Evolutionary conservation across 2,888 invertebrate genomes (phyloP), one percentile per base, ranked within the genome.

Genomic region (Oligia latruncula): DNA sequence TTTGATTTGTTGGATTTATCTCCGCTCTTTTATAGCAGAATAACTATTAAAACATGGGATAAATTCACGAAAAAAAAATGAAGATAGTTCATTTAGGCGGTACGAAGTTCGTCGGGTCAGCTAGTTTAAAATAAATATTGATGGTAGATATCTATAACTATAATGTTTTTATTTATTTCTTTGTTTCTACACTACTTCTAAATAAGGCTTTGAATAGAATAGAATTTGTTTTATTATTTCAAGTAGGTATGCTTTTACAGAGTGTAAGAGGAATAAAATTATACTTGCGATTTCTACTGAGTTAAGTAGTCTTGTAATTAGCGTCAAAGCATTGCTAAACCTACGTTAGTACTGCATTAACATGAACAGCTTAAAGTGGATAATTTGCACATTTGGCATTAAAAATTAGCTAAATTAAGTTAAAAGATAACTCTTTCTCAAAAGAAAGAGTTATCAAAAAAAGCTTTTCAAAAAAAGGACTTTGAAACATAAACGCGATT

Each of bases 261-360:
- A 9, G 20, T 60, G 1, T 29, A 72, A 0, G 5, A 67, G 9
- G 15, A 74, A 55, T 62, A 67, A 55, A 67, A 67, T 74, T 67
- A 40, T 20, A 46, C 11, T 29, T 40, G 35, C 11, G 15, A n/a
- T 52, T 64, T 23, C 3, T 46, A 79, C 73, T 58, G 71, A 52
- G 40, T 40, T 43, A 58, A 49, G 35, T 83, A 49, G 3, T 49
- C 17, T 60, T 35, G 35, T 60, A 70, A 65, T 70, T 78, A 78
- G n/a, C 35, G 43, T 65, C n/a, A 65, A 58, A 60, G 43, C 58
- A 49, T 72, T 58, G 49, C 46, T 83, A n/a, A 60, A 23, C n/a
- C 20, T 35, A 29, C 49, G 29, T 83, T 60, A 52, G 40, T 60
- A 13, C 49, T 60, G 13, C 29, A 58, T 78, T 58, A 78, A 43